Conservation (phyloP, 64 coral and sea anemone genomes). For the Dendrophyllia cribrosa region DNA sequence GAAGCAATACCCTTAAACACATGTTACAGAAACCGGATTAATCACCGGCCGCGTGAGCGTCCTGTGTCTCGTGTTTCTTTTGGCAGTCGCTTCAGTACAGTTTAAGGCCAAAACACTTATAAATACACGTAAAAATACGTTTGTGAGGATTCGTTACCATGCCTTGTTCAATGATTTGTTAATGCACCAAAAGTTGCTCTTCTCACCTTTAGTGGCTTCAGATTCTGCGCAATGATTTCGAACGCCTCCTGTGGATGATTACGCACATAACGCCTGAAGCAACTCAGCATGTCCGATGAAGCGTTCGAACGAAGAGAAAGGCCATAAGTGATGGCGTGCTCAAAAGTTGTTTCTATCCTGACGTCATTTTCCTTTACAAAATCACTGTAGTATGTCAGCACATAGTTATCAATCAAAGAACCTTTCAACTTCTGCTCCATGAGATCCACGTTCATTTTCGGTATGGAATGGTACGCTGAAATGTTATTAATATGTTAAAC, state of each 20-base stretch:
- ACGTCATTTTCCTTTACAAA: slow-evolving; percentile 66
- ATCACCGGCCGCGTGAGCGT: too few relatives aligned
- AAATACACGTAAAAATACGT: too few relatives aligned
- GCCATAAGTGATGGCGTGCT: slow-evolving; percentile 95
- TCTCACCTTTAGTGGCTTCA: slow-evolving; percentile 83
- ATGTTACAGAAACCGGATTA: too few relatives aligned
- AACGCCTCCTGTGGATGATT: slow-evolving; percentile 97
- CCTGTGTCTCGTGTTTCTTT: too few relatives aligned
- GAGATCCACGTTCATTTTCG: slow-evolving; percentile 65
- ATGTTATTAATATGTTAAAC: neutral
- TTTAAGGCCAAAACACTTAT: too few relatives aligned
- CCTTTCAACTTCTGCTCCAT: slow-evolving; percentile 61
- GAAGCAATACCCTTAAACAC: too few relatives aligned
- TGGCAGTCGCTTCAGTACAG: too few relatives aligned
- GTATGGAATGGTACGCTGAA: slow-evolving; percentile 44
- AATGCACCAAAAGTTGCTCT: too few relatives aligned
- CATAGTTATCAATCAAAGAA: slow-evolving; percentile 96
- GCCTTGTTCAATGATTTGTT: too few relatives aligned
- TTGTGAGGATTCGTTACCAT: too few relatives aligned
- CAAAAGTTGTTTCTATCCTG: slow-evolving; percentile 84
- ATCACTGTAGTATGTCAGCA: slow-evolving; percentile 81
- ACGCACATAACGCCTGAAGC: slow-evolving; percentile 77
- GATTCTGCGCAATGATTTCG: slow-evolving; percentile 90
- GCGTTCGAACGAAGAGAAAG: slow-evolving; percentile 63
- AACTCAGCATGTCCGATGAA: slow-evolving; percentile 64